These are phyloP conservation scores for Takifugu rubripes DNA, from an alignment of 2,797 vertebrate species.

Conservation along the genomic window DNA sequence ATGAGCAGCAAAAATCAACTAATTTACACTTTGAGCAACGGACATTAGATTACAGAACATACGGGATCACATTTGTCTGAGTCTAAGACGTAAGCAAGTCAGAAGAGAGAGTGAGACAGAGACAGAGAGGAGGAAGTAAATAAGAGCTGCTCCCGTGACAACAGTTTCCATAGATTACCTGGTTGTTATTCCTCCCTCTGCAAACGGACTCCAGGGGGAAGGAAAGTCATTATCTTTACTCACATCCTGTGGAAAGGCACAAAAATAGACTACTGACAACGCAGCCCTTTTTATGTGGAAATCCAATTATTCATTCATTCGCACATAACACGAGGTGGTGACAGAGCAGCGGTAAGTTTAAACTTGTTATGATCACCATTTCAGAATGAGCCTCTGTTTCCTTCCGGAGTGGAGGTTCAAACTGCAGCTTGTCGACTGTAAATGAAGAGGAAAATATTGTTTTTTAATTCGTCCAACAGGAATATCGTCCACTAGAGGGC, in stretches of 20 bases:
- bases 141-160: constrained; percentile 45
- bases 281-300: not conserved
- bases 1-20: not conserved
- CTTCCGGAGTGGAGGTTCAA: constrained; percentile 89
- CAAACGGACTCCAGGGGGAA: constrained; percentile 90
- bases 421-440: constrained; percentile 92
- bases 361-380: constrained; percentile 76
- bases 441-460: constrained; percentile 33
- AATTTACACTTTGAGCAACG: not conserved
- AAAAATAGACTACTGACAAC: constrained; percentile 11
- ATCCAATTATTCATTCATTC: not conserved
- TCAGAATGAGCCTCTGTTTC: constrained; percentile 95
- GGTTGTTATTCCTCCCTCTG: constrained; percentile 84
- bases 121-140: constrained; percentile 12
- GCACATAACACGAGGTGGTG: not conserved
- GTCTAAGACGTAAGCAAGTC: not conserved
- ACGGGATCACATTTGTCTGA: no score
- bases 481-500: constrained; percentile 66
- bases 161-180: constrained; percentile 76
- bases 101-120: constrained; percentile 1
- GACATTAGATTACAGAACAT: not conserved
- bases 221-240: constrained; percentile 86
- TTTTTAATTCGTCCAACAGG: not conserved
- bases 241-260: constrained; percentile 79
- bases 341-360: not conserved